Percentiles rank a stretch among this genome's conserved stretches.
These are phyloP conservation scores for Neoseiulus cucumeris DNA, from an alignment of 1,140 invertebrate genomes.

Conservation along the genomic window DNA sequence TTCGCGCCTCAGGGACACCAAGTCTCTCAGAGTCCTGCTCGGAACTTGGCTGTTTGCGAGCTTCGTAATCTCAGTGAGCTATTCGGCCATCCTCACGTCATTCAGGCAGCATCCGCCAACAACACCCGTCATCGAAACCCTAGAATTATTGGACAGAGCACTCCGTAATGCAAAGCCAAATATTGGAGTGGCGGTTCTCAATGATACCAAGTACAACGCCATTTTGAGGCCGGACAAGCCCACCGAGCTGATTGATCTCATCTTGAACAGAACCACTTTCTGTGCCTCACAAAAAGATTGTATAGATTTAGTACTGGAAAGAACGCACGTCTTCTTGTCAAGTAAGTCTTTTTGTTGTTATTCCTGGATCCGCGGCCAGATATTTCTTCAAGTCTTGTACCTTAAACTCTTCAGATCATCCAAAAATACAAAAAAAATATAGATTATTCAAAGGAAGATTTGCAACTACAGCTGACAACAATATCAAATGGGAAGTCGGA, in stretches of 20 bases:
- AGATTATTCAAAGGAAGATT: too few relatives aligned
- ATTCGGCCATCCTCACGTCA: neutral
- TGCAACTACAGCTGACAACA: neutral
- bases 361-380: too few relatives aligned
- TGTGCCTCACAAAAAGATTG: neutral
- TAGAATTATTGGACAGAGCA: neutral
- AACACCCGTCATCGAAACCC: neutral
- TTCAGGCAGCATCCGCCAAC: neutral
- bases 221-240: neutral
- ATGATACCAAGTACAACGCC: neutral
- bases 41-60: neutral
- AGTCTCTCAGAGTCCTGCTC: neutral
- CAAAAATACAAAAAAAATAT: too few relatives aligned
- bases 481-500: neutral
- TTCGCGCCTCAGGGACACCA: neutral
- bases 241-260: neutral
- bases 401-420: too few relatives aligned
- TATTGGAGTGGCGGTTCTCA: neutral
- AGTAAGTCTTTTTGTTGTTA: neutral
- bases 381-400: too few relatives aligned
- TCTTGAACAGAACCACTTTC: neutral
- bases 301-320: neutral
- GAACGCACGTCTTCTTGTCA: neutral
- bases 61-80: neutral
- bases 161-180: neutral